A percentile compares a stretch with the other conserved stretches of the same genome.
Conservation (phyloP, 2,888 invertebrate genomes). For the Megalurothrips usitatus region DNA sequence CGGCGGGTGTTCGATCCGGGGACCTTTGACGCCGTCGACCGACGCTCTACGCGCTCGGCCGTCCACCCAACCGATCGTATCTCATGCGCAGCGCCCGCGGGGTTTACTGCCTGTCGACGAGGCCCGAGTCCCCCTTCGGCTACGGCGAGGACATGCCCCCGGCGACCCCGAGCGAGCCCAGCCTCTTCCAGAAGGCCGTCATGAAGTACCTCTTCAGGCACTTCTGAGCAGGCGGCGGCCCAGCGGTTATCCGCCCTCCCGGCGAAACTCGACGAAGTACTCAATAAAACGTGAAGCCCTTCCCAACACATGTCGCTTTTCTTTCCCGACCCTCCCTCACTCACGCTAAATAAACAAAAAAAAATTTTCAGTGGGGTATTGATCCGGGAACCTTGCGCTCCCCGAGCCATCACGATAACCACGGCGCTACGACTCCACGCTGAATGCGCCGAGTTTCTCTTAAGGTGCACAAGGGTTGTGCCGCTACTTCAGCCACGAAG, state of each 20-base stretch:
- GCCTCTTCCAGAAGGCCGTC: not conserved
- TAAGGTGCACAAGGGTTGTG: too few species aligned
- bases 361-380: too few species aligned
- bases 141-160: not conserved
- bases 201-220: not conserved
- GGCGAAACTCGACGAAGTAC: not conserved
- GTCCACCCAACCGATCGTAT: not conserved
- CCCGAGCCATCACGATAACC: too few species aligned
- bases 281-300: too few species aligned
- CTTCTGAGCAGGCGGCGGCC: not conserved
- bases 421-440: too few species aligned
- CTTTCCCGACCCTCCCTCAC: too few species aligned
- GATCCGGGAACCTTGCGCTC: too few species aligned
- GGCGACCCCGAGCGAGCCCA: not conserved
- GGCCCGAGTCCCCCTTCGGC: not conserved
- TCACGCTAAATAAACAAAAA: too few species aligned
- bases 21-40: not conserved
- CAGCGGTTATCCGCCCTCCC: not conserved
- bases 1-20: not conserved
- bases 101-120: not conserved
- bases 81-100: slow-evolving; percentile 2
- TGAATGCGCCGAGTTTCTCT: too few species aligned
- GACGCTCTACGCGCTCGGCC: not conserved
- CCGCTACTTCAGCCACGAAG: too few species aligned
- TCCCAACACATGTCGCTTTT: too few species aligned